phyloP scores from a whole-genome alignment of 2,113 vertebrate genomes.

The pig (Sus scrofa) region T2T-Sscrofa CM000814.6:92328001-92328500 shows the following conservation, averaged over 20 bases:
- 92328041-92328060: too few species aligned
- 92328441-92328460: not conserved
- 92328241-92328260: constrained; percentile 1
- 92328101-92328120: too few species aligned
- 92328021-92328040: too few species aligned
- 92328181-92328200: too few species aligned
- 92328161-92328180: too few species aligned
- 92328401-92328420: not conserved
- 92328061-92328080: too few species aligned
- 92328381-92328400: not conserved
- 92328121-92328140: too few species aligned
- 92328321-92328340: not conserved
- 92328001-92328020: too few species aligned
- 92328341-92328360: not conserved
- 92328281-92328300: not conserved
- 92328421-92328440: not conserved
- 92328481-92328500: constrained; percentile 11
- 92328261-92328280: not conserved
- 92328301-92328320: not conserved
- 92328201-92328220: not conserved
- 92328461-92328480: not conserved
- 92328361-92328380: not conserved
- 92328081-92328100: too few species aligned
- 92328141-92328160: too few species aligned
- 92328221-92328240: not conserved